Conservation (phyloP, 2,888 invertebrate species). For the Ecliptopera silaceata region DNA sequence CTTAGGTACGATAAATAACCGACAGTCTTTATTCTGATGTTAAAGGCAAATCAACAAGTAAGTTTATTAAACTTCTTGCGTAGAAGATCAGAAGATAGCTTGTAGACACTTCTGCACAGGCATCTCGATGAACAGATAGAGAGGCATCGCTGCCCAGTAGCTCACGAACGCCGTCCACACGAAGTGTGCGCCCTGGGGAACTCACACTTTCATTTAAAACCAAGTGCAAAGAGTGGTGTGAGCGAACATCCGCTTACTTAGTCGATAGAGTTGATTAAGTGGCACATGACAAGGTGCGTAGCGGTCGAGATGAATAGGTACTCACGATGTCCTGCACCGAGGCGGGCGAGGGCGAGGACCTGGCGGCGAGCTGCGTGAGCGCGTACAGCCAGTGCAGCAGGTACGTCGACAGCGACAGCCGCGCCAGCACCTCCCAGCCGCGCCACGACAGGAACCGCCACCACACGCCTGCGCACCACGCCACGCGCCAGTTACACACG, state of each 20-base stretch:
- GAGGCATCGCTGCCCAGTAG: conserved; percentile 49
- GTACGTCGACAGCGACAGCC: conserved; percentile 59
- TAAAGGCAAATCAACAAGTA: neutral
- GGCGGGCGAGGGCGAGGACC: conserved; percentile 32
- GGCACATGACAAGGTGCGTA: no score
- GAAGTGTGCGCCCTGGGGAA: conserved; percentile 51
- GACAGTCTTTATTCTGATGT: neutral
- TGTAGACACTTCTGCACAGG: conserved; percentile 51
- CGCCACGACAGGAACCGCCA: conserved; percentile 59
- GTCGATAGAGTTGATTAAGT: no score
- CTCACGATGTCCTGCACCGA: conserved; percentile 45
- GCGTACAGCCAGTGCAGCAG: conserved; percentile 56
- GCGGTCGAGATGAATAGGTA: no score
- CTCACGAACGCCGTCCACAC: conserved; percentile 46
- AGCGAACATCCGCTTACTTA: no score
- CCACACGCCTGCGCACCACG: conserved; percentile 50
- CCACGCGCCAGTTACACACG: neutral
- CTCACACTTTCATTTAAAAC: no score
- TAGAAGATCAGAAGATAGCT: conserved; percentile 24
- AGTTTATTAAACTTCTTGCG: neutral
- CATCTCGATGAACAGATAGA: conserved; percentile 53
- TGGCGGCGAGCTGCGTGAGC: conserved; percentile 44
- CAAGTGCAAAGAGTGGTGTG: no score
- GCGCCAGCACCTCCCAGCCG: conserved; percentile 54
- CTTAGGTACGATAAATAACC: neutral